Evolutionary conservation across 2,888 invertebrate species (phyloP).

Genomic region (Stictocephala bisonia): DNA sequence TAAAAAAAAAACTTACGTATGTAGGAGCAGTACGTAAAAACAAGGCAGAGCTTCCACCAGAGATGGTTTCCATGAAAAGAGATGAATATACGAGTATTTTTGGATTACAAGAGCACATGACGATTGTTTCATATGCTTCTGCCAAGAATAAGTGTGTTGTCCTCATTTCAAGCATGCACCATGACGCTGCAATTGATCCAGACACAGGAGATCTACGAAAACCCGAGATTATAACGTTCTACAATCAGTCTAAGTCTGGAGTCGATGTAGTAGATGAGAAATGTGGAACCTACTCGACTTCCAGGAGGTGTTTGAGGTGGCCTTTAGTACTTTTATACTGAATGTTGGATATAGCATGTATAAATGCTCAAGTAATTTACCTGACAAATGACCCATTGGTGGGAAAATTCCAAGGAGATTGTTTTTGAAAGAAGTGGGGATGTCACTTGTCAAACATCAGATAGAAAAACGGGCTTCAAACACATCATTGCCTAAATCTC

Average conservation of each 20-base stretch:
- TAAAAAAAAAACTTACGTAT: background rate
- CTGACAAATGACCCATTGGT: background rate
- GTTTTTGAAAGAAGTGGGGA: background rate
- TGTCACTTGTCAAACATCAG: slow-evolving; percentile 4
- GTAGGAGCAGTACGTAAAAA: background rate
- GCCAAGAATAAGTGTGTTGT: slow-evolving; percentile 7
- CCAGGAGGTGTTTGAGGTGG: slow-evolving; percentile 9
- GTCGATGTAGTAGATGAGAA: background rate
- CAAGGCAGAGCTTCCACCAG: background rate
- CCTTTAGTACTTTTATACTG: background rate
- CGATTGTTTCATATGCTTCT: slow-evolving; percentile 6
- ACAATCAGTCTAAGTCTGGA: background rate
- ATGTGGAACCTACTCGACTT: slow-evolving; percentile 29
- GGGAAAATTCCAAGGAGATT: background rate
- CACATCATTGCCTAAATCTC: background rate
- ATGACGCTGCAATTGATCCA: background rate
- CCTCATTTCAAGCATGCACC: background rate
- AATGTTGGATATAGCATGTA: background rate
- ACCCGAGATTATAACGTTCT: slow-evolving; percentile 17
- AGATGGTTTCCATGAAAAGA: background rate
- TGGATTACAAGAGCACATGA: background rate
- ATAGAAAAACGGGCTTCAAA: background rate
- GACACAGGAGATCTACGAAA: slow-evolving; percentile 10
- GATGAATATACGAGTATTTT: slow-evolving; percentile 14
- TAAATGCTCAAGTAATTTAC: slow-evolving; percentile 11